These are phyloP conservation scores for Mirza zaza DNA, from an alignment of 2,113 vertebrate species.

Conservation along the genomic window DNA sequence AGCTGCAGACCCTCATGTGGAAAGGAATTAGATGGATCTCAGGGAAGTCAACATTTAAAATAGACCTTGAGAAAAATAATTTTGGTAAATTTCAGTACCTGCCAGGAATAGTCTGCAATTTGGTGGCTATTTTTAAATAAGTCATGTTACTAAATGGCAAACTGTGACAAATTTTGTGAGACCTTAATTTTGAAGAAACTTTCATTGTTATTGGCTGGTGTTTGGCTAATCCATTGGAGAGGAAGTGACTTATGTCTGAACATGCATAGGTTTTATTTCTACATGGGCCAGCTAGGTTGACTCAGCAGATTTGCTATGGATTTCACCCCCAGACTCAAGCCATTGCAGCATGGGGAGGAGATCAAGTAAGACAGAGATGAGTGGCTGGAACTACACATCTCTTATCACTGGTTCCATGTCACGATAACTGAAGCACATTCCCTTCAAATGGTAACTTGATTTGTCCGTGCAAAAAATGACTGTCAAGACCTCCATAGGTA, in stretches of 20 bases:
- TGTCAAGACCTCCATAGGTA: background rate
- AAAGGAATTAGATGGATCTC: background rate
- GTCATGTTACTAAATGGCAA: background rate
- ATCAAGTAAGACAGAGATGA: background rate
- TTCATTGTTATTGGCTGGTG: background rate
- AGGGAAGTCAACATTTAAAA: background rate
- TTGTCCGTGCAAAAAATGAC: background rate
- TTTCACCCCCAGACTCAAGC: background rate
- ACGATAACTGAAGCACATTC: background rate
- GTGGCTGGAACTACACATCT: background rate
- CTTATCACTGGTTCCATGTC: background rate
- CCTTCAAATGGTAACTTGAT: background rate
- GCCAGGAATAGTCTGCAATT: background rate
- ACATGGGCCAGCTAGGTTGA: background rate
- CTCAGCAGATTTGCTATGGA: background rate
- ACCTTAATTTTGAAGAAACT: background rate
- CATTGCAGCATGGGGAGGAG: background rate
- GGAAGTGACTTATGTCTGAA: background rate
- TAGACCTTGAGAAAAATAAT: background rate
- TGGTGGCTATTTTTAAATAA: background rate
- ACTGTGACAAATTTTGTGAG: background rate
- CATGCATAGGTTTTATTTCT: background rate
- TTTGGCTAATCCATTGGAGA: background rate
- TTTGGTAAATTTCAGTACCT: background rate
- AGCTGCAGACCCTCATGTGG: rapidly evolving